Conservation (phyloP, 2,888 invertebrate species). For the Hypsopygia costalis region DNA sequence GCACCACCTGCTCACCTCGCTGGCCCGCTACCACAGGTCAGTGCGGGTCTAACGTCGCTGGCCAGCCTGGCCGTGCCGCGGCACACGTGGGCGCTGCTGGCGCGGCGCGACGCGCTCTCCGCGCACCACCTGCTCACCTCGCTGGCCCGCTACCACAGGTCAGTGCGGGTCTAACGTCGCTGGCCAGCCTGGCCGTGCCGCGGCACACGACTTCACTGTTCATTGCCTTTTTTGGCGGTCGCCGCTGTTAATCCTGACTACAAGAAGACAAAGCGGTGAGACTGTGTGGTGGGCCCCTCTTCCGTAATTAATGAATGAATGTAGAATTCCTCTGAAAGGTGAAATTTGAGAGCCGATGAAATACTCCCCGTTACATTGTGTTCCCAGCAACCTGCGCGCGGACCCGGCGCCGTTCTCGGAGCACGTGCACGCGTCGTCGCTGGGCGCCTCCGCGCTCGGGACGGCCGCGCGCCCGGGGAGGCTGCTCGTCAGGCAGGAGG, state of each 20-base stretch:
- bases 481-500: constrained; percentile 62
- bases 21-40: constrained; percentile 86
- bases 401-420: constrained; percentile 81
- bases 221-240: no score
- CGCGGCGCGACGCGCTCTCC: constrained; percentile 57
- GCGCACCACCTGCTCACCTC: constrained; percentile 77
- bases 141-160: constrained; percentile 86
- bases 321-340: no score
- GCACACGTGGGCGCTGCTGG: constrained; percentile 84
- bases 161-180: no score
- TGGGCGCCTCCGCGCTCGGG: constrained; percentile 61
- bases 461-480: constrained; percentile 57
- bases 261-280: no score
- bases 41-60: no score
- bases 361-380: no score
- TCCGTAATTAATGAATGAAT: no score
- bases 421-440: constrained; percentile 75
- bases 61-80: constrained; percentile 67
- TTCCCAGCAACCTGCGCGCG: constrained; percentile 82
- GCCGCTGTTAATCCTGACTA: no score
- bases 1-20: constrained; percentile 76
- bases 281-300: no score
- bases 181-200: constrained; percentile 78
- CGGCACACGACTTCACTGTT: no score
- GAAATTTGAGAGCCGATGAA: no score